Conservation (phyloP, 2,888 invertebrate genomes). For the Dione juno region DNA sequence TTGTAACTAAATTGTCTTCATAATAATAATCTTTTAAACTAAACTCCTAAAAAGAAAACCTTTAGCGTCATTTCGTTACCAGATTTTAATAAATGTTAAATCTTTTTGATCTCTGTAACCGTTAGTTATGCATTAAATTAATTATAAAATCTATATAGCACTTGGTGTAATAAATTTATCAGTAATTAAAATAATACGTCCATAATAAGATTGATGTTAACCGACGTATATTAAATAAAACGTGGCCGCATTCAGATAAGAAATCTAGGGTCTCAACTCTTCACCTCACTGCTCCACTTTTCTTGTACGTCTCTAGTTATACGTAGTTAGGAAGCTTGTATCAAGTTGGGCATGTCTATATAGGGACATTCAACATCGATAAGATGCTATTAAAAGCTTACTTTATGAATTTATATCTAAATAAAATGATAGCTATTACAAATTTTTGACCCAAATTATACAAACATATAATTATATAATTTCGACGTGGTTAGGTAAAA, state of each 20-base stretch:
- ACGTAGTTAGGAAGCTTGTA: conserved; percentile 7
- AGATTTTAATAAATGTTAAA: too few relatives aligned
- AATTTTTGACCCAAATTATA: too few relatives aligned
- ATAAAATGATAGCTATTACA: too few relatives aligned
- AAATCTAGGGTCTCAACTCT: conserved; percentile 49
- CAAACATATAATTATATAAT: too few relatives aligned
- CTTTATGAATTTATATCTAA: background rate
- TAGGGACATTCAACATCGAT: background rate
- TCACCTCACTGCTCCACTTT: conserved; percentile 59
- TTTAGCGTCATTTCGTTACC: too few relatives aligned
- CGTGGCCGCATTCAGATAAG: conserved; percentile 61
- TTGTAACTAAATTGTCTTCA: too few relatives aligned
- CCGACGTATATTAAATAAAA: conserved; percentile 10
- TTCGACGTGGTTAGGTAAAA: too few relatives aligned
- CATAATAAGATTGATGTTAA: conserved; percentile 15
- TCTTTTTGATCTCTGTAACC: too few relatives aligned
- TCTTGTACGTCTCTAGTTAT: conserved; percentile 37
- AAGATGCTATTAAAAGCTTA: background rate
- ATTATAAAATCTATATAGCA: background rate
- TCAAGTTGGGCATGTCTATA: background rate
- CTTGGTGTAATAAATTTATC: background rate
- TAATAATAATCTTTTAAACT: too few relatives aligned
- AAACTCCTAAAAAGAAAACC: too few relatives aligned
- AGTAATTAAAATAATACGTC: background rate
- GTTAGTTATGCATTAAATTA: background rate